These are phyloP conservation scores for Rotaria sp. DNA, from an alignment of 2,888 invertebrate species.

Conservation along the genomic window DNA sequence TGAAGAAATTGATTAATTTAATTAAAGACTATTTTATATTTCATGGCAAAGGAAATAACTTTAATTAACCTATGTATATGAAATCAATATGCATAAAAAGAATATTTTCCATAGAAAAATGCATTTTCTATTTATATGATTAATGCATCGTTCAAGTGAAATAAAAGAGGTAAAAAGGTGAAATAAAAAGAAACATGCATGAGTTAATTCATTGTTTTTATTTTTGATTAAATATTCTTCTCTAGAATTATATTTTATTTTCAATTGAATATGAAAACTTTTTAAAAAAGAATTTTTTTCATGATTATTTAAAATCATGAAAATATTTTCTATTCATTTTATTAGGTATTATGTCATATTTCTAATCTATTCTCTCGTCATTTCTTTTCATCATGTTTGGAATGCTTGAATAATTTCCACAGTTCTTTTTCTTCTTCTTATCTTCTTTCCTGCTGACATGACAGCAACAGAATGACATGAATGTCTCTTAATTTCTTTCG, in stretches of 20 bases:
- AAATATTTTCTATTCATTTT: no score
- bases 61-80: no score
- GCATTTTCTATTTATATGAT: background rate
- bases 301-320: no score
- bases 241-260: no score
- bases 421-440: background rate
- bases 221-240: background rate
- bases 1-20: no score
- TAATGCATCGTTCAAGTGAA: background rate
- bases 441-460: background rate
- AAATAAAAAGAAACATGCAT: background rate
- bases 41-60: no score
- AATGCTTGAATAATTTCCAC: background rate
- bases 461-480: background rate
- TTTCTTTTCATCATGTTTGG: background rate
- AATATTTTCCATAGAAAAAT: background rate
- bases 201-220: background rate
- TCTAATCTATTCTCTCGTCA: no score
- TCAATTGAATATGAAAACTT: no score
- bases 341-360: background rate
- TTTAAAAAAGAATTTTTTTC: no score
- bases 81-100: no score
- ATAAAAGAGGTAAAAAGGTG: background rate
- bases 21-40: no score
- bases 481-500: background rate